Conservation (phyloP, 2,113 vertebrate genomes). For the Trichomycterus rosablanca region DNA sequence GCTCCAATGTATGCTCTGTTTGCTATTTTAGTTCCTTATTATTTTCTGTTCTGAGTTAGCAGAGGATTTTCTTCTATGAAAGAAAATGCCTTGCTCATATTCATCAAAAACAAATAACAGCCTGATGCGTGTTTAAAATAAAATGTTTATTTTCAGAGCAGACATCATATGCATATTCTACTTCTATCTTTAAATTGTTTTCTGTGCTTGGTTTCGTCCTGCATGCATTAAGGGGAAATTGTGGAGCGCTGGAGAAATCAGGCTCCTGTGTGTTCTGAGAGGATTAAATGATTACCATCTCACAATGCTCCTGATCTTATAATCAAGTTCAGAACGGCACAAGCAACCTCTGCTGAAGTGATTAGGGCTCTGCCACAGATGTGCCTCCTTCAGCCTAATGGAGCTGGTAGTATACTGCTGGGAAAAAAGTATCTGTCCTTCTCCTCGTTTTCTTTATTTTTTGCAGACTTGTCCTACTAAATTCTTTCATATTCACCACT, state of each 20-base stretch:
- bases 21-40: too few species aligned
- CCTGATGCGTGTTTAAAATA: not conserved
- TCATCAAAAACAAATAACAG: not conserved
- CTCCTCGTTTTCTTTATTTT: too few species aligned
- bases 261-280: slow-evolving; percentile 70
- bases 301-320: slow-evolving; percentile 70
- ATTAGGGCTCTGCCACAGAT: slow-evolving; percentile 69
- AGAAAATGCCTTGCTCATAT: too few species aligned
- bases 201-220: slow-evolving; percentile 1
- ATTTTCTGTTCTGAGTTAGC: too few species aligned
- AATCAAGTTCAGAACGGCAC: slow-evolving; percentile 75
- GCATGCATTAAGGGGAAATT: slow-evolving; percentile 38
- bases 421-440: too few species aligned
- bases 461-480: too few species aligned
- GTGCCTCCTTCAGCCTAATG: slow-evolving; percentile 49
- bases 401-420: too few species aligned
- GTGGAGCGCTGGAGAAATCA: slow-evolving; percentile 53
- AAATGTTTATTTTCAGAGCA: slow-evolving; percentile 17
- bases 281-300: slow-evolving; percentile 77
- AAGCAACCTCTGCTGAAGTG: slow-evolving; percentile 61
- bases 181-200: slow-evolving; percentile 30
- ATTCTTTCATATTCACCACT: too few species aligned
- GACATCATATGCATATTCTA: not conserved
- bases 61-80: too few species aligned
- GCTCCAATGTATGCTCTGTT: too few species aligned